phyloP scores from a whole-genome alignment of 2,113 vertebrate genomes.

The Charina bottae region DNA sequence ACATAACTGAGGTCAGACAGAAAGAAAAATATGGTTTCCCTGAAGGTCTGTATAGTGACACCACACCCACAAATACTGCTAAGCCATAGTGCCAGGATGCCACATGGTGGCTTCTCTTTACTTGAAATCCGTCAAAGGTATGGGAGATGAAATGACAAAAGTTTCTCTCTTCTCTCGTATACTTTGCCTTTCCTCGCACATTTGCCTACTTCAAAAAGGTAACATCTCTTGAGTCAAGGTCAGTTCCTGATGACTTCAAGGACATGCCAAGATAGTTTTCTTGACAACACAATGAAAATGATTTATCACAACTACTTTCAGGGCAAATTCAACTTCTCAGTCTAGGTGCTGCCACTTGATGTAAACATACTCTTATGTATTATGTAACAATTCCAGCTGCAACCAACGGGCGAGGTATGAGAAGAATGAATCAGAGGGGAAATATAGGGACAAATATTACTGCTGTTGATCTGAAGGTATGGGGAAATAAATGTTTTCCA shows the following conservation, averaged over 20 bases:
- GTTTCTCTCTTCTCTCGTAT: background rate
- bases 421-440: background rate
- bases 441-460: background rate
- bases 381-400: background rate
- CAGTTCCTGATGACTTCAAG: background rate
- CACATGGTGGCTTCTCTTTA: background rate
- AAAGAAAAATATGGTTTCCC: background rate
- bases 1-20: background rate
- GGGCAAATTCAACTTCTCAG: background rate
- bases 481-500: background rate
- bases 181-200: background rate
- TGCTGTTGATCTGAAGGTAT: background rate
- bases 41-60: background rate
- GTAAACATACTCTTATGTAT: background rate
- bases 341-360: background rate
- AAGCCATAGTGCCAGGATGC: background rate
- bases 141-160: background rate
- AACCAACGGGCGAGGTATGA: background rate
- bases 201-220: background rate
- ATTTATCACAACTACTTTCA: background rate
- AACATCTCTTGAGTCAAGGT: background rate
- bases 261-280: background rate
- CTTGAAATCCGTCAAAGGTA: background rate
- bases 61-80: background rate
- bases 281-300: background rate